Base-by-base conservation (phyloP, 2,797 vertebrate genomes). In the Protosalanx chinensis region DNA sequence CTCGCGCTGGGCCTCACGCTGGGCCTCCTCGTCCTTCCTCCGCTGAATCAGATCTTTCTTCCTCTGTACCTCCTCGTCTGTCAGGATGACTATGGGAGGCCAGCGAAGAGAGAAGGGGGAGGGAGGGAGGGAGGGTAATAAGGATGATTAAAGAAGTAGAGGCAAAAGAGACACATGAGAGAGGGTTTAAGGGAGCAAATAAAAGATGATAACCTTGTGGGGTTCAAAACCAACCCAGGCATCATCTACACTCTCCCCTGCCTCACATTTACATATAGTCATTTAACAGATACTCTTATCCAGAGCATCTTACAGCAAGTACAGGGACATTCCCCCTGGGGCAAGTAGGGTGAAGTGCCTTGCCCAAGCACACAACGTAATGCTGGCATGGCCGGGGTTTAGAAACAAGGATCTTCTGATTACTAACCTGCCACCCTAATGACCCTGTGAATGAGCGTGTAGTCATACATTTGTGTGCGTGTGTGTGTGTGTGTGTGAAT, bases 21-120 rank as follows among this genome's bases (percentile, higher is more conserved):
- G 86, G 0, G 91, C 96, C 86, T 98, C 97, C 78, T 98, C 97
- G 1, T 98, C 95, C 91, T 99, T 99, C 71, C 97, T 90, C 76
- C 94, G 94, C 82, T 95, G 88, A 76, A 99, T 98, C 90, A 99
- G 89, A 83, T 98, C 95, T 8, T 98, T 91, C 85, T 99, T 99
- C 83, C 97, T 93, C 91, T 98, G 96, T 65, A 99, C 97, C 85
- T 99, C 97, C 88, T 98, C 97, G 0, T 98, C 97, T 0, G 97
- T 98, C 85, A 99, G 89, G 84, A 99, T 99, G 90, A 98, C 97
- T 99, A 29, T 20, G 57, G 29, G 35, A 60, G 6, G 20, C 13
- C 6, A 33, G 30, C 23, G 15, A 2, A 32, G 51, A 7, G 53
- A 16, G 18, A 65, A 20, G 29, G 33, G 29, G 30, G 51, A 27